A percentile compares a stretch with the other conserved stretches of the same genome.
phyloP scores from a whole-genome alignment of 1,140 invertebrate genomes.

The Probaryconus sp. region DNA sequence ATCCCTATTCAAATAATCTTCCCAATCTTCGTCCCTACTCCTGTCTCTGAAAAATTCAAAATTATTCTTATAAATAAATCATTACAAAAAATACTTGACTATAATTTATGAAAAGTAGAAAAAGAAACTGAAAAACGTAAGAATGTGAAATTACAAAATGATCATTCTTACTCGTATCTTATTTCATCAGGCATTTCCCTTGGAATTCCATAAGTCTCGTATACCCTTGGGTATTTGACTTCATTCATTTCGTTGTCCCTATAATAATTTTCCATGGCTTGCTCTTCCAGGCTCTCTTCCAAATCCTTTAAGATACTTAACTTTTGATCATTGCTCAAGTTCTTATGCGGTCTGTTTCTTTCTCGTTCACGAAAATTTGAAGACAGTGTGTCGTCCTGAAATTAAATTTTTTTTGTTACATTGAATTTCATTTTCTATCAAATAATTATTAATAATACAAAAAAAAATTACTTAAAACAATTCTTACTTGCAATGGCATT shows the following conservation, averaged over 20 bases:
- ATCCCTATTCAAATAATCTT: conserved; percentile 55
- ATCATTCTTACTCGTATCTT: conserved; percentile 24
- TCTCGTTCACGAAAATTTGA: conserved; percentile 71
- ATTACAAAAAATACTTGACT: not conserved
- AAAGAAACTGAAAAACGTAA: not conserved
- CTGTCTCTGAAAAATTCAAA: too few relatives aligned
- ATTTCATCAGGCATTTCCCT: conserved; percentile 4
- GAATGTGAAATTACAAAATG: not conserved
- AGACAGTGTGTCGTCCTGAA: conserved; percentile 57
- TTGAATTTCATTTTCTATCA: too few relatives aligned
- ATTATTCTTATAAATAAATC: conserved; percentile 1
- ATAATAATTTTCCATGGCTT: conserved; percentile 11
- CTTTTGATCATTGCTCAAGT: not conserved
- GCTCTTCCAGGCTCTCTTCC: conserved; percentile 2
- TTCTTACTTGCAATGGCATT: conserved; percentile 56
- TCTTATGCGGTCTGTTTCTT: conserved; percentile 15
- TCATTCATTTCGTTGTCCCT: not conserved
- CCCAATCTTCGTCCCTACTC: conserved; percentile 41
- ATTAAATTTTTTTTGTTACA: not conserved
- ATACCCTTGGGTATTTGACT: not conserved
- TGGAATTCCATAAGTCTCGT: conserved; percentile 16
- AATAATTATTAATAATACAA: not conserved
- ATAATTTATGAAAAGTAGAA: not conserved
- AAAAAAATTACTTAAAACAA: not conserved
- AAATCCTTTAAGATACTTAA: conserved; percentile 8